These are phyloP conservation scores for Mesorhabditis sp. DNA, from an alignment of 2,888 invertebrate genomes.

Conservation along the genomic window DNA sequence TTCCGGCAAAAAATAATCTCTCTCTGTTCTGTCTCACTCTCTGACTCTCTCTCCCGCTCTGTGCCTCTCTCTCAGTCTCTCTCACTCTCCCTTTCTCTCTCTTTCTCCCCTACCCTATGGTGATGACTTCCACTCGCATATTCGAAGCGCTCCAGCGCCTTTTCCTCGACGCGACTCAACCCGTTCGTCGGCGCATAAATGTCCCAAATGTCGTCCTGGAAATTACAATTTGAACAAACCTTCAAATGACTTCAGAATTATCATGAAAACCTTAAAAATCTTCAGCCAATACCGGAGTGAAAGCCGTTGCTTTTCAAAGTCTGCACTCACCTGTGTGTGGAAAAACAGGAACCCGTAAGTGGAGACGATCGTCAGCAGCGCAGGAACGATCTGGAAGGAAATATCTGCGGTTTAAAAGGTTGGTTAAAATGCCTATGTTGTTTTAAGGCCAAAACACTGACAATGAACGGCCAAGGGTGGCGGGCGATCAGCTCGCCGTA, in stretches of 20 bases:
- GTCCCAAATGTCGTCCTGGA: slow-evolving; percentile 55
- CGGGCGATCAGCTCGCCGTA: slow-evolving; percentile 48
- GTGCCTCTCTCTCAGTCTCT: too few relatives aligned
- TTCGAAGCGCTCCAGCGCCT: slow-evolving; percentile 46
- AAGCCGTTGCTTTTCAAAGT: slow-evolving; percentile 12
- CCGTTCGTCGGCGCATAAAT: slow-evolving; percentile 54
- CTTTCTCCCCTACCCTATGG: slow-evolving; percentile 39
- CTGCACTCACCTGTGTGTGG: slow-evolving; percentile 41
- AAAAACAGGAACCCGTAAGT: slow-evolving; percentile 46
- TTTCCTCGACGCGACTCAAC: slow-evolving; percentile 45
- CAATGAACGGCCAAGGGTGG: slow-evolving; percentile 52
- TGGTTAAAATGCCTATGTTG: not conserved
- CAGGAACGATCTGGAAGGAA: slow-evolving; percentile 43
- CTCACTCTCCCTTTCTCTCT: not conserved
- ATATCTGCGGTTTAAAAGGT: not conserved
- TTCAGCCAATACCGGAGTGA: not conserved
- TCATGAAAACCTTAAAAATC: not conserved
- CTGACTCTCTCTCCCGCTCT: too few relatives aligned
- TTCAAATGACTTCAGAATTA: too few relatives aligned
- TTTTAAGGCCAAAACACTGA: slow-evolving; percentile 19
- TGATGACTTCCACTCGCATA: slow-evolving; percentile 49
- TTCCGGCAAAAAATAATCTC: not conserved
- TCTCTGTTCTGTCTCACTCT: not conserved
- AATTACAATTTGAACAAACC: too few relatives aligned
- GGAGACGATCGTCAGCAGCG: slow-evolving; percentile 44